A percentile compares a stretch with the other conserved stretches of the same genome.
These are phyloP conservation scores for Nyctereutes procyonoides DNA, from an alignment of 2,113 vertebrate species.

Conservation along the genomic window DNA sequence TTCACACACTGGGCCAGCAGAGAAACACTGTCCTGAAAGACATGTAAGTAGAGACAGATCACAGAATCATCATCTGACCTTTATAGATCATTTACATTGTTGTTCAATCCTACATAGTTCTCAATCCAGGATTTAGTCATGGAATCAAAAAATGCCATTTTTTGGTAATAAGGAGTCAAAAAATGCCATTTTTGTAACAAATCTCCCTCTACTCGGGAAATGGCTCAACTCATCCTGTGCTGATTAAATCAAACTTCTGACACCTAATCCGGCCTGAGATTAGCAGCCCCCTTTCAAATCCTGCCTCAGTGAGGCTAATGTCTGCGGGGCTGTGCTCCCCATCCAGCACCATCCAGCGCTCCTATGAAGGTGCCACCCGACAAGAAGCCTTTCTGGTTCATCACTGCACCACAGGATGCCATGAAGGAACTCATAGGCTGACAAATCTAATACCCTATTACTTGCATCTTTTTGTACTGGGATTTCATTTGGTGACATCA, in stretches of 20 bases:
- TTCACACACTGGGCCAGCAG: too few species aligned
- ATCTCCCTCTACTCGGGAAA: not conserved
- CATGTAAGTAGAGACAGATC: not conserved
- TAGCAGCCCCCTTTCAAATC: not conserved
- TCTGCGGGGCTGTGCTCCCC: not conserved
- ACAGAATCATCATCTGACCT: not conserved
- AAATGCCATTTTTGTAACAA: not conserved
- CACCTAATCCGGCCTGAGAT: not conserved
- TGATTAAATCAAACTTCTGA: not conserved
- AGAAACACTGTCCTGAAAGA: not conserved
- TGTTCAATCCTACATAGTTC: not conserved
- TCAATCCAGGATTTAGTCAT: not conserved
- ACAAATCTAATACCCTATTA: slow-evolving; percentile 67
- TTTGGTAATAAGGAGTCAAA: not conserved
- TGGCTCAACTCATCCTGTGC: not conserved
- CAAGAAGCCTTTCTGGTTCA: slow-evolving; percentile 24
- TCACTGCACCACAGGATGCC: not conserved
- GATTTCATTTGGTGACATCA: slow-evolving; percentile 67
- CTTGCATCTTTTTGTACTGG: slow-evolving; percentile 9
- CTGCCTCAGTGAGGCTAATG: not conserved
- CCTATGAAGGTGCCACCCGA: not conserved
- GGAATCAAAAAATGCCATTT: not conserved
- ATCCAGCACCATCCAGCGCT: not conserved
- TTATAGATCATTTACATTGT: not conserved
- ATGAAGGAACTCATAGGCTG: not conserved